These are phyloP conservation scores for Oxytorus armatus DNA, from an alignment of 2,888 invertebrate genomes.

Conservation along the genomic window DNA sequence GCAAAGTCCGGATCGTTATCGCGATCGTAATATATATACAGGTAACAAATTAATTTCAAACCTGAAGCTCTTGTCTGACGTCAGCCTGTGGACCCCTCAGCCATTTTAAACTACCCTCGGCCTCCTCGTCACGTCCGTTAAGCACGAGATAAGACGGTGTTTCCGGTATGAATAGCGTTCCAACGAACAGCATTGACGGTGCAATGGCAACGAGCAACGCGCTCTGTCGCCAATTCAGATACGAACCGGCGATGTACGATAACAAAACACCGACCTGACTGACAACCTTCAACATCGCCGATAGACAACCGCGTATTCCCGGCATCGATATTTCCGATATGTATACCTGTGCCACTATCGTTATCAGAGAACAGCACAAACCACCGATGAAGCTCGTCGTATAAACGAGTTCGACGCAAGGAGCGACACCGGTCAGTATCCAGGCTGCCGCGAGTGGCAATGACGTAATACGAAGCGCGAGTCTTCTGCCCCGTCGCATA, in stretches of 20 bases:
- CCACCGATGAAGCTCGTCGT: constrained; percentile 94
- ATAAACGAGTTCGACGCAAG: constrained; percentile 92
- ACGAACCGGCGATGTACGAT: constrained; percentile 93
- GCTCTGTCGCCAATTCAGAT: constrained; percentile 93
- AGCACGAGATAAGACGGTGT: constrained; percentile 94
- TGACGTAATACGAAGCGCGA: constrained; percentile 89
- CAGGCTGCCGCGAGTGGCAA: constrained; percentile 92
- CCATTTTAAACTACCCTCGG: constrained; percentile 90
- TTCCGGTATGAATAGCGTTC: constrained; percentile 93
- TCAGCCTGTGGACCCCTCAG: constrained; percentile 93
- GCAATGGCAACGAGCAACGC: constrained; percentile 92
- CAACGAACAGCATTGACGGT: constrained; percentile 91
- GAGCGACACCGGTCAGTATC: constrained; percentile 92
- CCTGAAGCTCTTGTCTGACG: constrained; percentile 89
- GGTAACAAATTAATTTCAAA: constrained; percentile 58
- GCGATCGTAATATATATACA: not conserved
- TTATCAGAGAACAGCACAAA: constrained; percentile 91
- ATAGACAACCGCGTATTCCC: constrained; percentile 93
- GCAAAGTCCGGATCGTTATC: not conserved
- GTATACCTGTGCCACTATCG: constrained; percentile 93
- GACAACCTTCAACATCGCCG: constrained; percentile 93
- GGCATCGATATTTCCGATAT: constrained; percentile 96
- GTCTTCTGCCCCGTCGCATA: constrained; percentile 90
- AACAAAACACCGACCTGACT: constrained; percentile 94
- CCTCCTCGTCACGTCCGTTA: constrained; percentile 91